phyloP scores from a whole-genome alignment of 2,888 invertebrate genomes.

The Leptopilina myrica region DNA sequence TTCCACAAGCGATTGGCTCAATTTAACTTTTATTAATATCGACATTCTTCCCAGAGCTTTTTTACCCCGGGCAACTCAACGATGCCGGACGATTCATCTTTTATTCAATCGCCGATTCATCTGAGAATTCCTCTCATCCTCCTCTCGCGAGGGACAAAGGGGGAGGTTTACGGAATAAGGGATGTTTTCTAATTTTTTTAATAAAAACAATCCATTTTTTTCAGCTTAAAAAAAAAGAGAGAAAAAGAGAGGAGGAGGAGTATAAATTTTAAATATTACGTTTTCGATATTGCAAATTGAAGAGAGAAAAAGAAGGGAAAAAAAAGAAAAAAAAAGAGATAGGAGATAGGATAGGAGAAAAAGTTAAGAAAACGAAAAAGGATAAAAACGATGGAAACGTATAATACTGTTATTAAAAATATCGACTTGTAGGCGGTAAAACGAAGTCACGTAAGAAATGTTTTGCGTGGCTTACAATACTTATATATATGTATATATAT shows the following conservation, averaged over 20 bases:
- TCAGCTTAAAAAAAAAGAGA: not conserved
- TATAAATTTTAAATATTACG: not conserved
- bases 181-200: conserved; percentile 56
- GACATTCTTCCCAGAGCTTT: conserved; percentile 67
- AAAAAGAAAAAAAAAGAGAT: no score
- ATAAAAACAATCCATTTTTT: conserved; percentile 65
- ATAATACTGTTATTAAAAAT: conserved; percentile 26
- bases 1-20: conserved; percentile 69
- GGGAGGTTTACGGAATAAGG: not conserved
- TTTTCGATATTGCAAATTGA: not conserved
- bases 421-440: conserved; percentile 33
- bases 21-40: conserved; percentile 74
- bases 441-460: conserved; percentile 38
- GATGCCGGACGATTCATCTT: conserved; percentile 68
- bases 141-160: not conserved
- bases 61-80: conserved; percentile 62
- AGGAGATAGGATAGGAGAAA: no score
- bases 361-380: no score
- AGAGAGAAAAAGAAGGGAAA: no score
- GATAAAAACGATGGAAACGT: conserved; percentile 11
- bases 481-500: not conserved
- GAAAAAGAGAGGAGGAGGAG: no score
- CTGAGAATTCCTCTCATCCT: conserved; percentile 62
- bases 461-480: conserved; percentile 32
- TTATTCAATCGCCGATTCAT: conserved; percentile 73